Percentiles rank a stretch among this genome's conserved stretches.
Conservation (phyloP, 2,113 vertebrate species). For the Lepidothrix coronata region DNA sequence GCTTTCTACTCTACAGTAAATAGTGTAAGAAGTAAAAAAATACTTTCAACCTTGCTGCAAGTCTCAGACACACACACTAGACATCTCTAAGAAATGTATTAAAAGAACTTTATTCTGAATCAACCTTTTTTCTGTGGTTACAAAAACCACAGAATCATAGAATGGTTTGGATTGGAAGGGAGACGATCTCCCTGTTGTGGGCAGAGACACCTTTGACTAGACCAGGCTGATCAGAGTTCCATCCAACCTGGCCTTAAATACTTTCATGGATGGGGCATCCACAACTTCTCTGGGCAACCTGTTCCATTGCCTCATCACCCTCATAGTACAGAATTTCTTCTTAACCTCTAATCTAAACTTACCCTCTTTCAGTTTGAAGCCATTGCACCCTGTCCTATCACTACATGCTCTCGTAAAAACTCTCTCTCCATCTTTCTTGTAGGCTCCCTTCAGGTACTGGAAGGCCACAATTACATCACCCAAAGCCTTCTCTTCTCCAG, state of each 20-base stretch:
- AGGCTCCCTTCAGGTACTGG: not conserved
- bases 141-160: not conserved
- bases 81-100: not conserved
- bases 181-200: not conserved
- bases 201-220: not conserved
- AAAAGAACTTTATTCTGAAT: not conserved
- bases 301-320: not conserved
- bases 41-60: not conserved
- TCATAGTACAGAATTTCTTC: not conserved
- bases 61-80: not conserved
- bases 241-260: not conserved
- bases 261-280: not conserved
- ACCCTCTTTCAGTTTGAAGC: not conserved
- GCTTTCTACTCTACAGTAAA: not conserved
- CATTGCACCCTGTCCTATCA: not conserved
- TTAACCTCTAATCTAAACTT: not conserved
- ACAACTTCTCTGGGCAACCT: not conserved
- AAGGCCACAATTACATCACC: not conserved
- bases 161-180: not conserved
- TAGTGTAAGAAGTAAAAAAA: not conserved
- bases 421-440: not conserved
- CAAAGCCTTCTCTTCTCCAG: not conserved
- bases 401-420: not conserved
- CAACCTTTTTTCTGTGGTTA: not conserved
- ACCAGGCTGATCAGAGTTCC: not conserved